Base-by-base conservation (phyloP, 2,888 invertebrate genomes). In the Dromius quadrimaculatus region DNA sequence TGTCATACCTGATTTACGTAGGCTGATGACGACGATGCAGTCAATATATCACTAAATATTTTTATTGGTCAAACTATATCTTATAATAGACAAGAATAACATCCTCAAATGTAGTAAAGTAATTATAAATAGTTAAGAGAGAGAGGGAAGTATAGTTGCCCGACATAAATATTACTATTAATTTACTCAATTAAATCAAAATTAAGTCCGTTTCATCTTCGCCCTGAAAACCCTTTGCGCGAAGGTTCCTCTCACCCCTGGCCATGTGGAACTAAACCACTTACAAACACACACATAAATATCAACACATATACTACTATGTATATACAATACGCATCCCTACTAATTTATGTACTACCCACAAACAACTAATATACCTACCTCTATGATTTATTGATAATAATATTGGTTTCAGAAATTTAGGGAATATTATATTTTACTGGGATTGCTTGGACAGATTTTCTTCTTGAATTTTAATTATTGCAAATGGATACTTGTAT, bases 111-210 rank as follows among this genome's bases (percentile, higher is more conserved):
- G n/a, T n/a, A n/a, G n/a, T n/a, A n/a, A n/a, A n/a, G n/a, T n/a
- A n/a, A n/a, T n/a, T n/a, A n/a, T n/a, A 54, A 54, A 54, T 54
- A 54, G 50, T 54, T 28, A 54, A 23, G 50, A 54, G 28, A 17
- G 17, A 54, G 50, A 54, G 19, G 36, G 36, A 59, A 28, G 36
- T 59, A 36, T 59, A 36, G 59, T 34, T 34, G 59, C 59, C 36
- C 32, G 20, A 59, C 38, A 59, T 59, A 59, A 59, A 59, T 59
- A 59, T 59, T 36, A 59, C 59, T 59, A 59, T 59, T 59, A 59
- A 59, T 59, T 59, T 59, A 59, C 59, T 59, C 59, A 59, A 59
- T 59, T 59, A 59, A 59, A 59, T 59, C 59, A 59, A 59, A 59
- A 59, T 59, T 59, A 59, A 59, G 23, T 59, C 36, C 36, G 59